phyloP scores from a whole-genome alignment of 1,140 invertebrate genomes.

The Hestina assimilis region DNA sequence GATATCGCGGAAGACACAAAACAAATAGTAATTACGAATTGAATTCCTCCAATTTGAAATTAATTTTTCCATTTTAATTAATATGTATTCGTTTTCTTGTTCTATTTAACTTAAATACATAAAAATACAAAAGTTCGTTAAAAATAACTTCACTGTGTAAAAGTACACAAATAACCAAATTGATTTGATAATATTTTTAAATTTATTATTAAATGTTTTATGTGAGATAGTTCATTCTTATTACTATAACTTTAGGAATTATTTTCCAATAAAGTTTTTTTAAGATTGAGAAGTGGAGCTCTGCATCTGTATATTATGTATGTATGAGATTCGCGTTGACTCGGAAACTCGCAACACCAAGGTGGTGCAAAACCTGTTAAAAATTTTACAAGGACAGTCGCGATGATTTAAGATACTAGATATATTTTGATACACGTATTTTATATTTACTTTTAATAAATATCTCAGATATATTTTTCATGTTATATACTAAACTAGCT shows the following conservation, averaged over 20 bases:
- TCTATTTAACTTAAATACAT: background rate
- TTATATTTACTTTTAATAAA: constrained; percentile 19
- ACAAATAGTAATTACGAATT: too few relatives aligned
- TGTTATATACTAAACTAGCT: too few relatives aligned
- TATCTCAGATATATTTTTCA: background rate
- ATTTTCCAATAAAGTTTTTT: background rate
- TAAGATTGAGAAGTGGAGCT: background rate
- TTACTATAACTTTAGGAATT: background rate
- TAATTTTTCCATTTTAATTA: too few relatives aligned
- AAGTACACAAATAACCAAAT: constrained; percentile 3
- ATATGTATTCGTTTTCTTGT: too few relatives aligned
- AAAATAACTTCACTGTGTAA: background rate
- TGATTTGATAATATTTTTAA: constrained; percentile 11
- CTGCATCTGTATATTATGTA: constrained; percentile 10
- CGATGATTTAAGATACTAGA: constrained; percentile 29
- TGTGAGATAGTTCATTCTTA: background rate
- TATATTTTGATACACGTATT: constrained; percentile 4
- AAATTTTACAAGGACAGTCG: constrained; percentile 45
- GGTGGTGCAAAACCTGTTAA: constrained; percentile 48
- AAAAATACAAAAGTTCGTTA: background rate
- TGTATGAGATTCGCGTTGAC: constrained; percentile 25
- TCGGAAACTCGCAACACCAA: constrained; percentile 23
- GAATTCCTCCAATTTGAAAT: too few relatives aligned
- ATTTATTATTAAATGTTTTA: constrained; percentile 9
- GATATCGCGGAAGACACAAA: too few relatives aligned